Evolutionary conservation across 1,140 invertebrate genomes (phyloP), one percentile per base, ranked within the genome.

Genomic region (Brachionus plicatilis): DNA sequence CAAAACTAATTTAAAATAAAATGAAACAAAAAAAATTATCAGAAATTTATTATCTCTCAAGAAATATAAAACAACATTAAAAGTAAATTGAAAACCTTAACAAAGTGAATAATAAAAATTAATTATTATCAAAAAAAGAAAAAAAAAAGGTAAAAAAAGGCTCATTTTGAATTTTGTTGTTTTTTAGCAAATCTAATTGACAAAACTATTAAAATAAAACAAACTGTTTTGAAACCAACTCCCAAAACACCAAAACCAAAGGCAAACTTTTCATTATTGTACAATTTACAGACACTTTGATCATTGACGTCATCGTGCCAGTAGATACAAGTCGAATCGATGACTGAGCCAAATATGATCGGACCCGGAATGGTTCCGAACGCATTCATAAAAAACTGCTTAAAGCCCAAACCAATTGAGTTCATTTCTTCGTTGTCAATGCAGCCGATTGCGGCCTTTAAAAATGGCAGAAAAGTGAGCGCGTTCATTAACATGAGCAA

Each of bases 341-440:
- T 68, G 3, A 84, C 37, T 14, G 27, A 24, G 17, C 82, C 82
- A 33, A 84, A 70, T 68, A 84, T n/a, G n/a, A 84, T 84, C 9
- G 82, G 82, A 53, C 82, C 82, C 3, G 82, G 82, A 12, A 84
- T 84, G 7, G 82, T 70, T 6, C 82, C 82, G 29, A 84, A 84
- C 12, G 60, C 82, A 24, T 72, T 84, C 60, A 84, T 84, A 84
- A 84, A 68, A 75, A 84, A 68, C 41, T 72, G 66, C 50, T 84
- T 68, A 9, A 84, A 70, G n/a, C 82, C 82, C 17, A 84, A 37
- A 27, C 60, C 60, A 41, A 84, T 70, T 47, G 82, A 84, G 27
- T 72, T 84, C 79, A 82, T 82, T 75, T 84, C 82, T 27, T 84
- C 41, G 24, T 11, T 50, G 9, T 20, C 60, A 37, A 84, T 72